Percentiles rank a stretch among this genome's conserved stretches.
Evolutionary conservation across 2,797 vertebrate species (phyloP).

Genomic region (Ambastaia sidthimunki): DNA sequence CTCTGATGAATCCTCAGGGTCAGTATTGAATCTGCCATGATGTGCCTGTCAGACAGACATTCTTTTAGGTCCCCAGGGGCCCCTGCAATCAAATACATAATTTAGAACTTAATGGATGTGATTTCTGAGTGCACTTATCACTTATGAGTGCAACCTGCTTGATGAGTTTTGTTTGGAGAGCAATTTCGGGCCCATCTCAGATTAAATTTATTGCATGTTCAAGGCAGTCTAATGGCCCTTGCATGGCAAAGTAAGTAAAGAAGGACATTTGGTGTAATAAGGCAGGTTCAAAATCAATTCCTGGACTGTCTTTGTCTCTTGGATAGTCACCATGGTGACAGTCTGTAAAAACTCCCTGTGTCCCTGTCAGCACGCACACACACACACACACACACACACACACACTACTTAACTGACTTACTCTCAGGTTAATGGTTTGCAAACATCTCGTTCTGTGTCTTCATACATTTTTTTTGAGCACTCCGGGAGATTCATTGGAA

Average conservation of each 20-base stretch:
- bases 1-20: conserved; percentile 62
- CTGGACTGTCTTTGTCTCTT: conserved; percentile 65
- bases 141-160: conserved; percentile 57
- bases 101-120: conserved; percentile 80
- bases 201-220: conserved; percentile 74
- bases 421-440: conserved; percentile 41
- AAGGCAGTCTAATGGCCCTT: conserved; percentile 65
- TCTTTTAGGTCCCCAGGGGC: conserved; percentile 56
- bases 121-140: conserved; percentile 81
- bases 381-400: not conserved
- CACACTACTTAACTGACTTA: not conserved
- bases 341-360: conserved; percentile 30
- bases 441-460: conserved; percentile 14
- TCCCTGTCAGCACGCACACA: not conserved
- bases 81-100: conserved; percentile 78
- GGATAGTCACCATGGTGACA: conserved; percentile 67
- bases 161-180: conserved; percentile 72
- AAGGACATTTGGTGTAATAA: conserved; percentile 72
- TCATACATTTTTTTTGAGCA: not conserved
- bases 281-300: conserved; percentile 75
- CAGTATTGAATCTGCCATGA: conserved; percentile 59
- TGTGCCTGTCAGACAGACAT: conserved; percentile 58
- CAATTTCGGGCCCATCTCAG: conserved; percentile 45
- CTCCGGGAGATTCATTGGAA: not conserved
- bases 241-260: conserved; percentile 65